These are phyloP conservation scores for Poeciliopsis paucimaculata DNA, from an alignment of 2,797 vertebrate genomes.

Conservation along the genomic window DNA sequence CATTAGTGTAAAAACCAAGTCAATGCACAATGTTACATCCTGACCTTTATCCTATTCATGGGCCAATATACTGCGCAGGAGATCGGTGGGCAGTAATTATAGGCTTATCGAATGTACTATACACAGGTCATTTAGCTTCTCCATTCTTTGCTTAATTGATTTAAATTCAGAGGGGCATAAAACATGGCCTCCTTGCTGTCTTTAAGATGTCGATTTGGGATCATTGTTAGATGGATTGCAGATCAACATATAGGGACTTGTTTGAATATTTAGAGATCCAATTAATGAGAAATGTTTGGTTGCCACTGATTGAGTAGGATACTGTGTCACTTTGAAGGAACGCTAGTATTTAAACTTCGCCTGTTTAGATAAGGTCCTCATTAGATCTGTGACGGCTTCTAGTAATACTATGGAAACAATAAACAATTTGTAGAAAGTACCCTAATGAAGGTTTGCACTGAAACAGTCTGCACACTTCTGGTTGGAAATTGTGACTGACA, in stretches of 20 bases:
- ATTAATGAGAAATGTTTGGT: conserved; percentile 33
- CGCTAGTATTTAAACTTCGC: conserved; percentile 18
- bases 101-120: conserved; percentile 54
- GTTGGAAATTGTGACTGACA: background rate
- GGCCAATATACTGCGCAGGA: conserved; percentile 43
- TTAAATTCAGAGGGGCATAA: conserved; percentile 29
- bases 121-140: conserved; percentile 57
- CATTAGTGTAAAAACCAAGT: conserved; percentile 56
- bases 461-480: background rate
- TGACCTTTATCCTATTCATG: conserved; percentile 70
- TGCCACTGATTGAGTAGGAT: conserved; percentile 24
- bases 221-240: conserved; percentile 29
- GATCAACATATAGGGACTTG: conserved; percentile 14
- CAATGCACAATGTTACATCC: conserved; percentile 55
- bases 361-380: conserved; percentile 19
- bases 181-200: conserved; percentile 37
- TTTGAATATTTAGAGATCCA: conserved; percentile 46
- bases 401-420: background rate
- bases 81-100: conserved; percentile 59
- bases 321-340: conserved; percentile 14
- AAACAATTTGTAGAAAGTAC: background rate
- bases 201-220: conserved; percentile 41
- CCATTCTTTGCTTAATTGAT: conserved; percentile 49
- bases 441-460: background rate
- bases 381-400: background rate